A percentile compares a stretch with the other conserved stretches of the same genome.
Conservation (phyloP, 2,797 vertebrate genomes). For the Centroberyx gerrardi region DNA sequence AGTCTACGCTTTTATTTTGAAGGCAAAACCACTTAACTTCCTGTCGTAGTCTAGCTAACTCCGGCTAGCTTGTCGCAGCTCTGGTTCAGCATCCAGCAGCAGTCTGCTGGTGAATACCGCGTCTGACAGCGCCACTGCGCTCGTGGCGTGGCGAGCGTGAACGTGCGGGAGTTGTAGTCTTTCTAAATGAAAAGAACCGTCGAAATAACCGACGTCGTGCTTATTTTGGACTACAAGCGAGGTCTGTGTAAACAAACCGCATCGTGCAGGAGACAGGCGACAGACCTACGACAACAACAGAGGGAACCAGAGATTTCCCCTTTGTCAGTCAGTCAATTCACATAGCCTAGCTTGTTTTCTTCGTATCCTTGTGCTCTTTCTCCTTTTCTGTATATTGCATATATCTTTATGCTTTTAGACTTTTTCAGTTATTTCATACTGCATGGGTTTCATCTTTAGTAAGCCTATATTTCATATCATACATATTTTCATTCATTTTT, state of each 20-base stretch:
- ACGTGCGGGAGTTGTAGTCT: slow-evolving; percentile 69
- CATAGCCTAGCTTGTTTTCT: no score
- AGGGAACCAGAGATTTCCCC: not conserved
- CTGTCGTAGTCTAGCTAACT: not conserved
- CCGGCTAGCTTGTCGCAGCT: not conserved
- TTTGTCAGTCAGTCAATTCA: not conserved
- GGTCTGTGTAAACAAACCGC: slow-evolving; percentile 6
- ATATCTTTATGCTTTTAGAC: no score
- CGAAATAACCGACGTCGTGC: not conserved
- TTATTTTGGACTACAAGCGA: slow-evolving; percentile 52
- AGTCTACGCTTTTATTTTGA: slow-evolving; percentile 37
- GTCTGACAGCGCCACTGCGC: slow-evolving; percentile 48
- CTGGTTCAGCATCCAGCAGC: slow-evolving; percentile 67
- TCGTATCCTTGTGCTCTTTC: no score
- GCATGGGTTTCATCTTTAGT: no score
- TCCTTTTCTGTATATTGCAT: no score
- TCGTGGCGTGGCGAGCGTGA: not conserved
- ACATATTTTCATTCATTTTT: no score
- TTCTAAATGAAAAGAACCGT: not conserved
- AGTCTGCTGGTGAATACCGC: slow-evolving; percentile 53
- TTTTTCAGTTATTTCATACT: no score
- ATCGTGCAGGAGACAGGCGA: not conserved
- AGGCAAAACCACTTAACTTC: not conserved
- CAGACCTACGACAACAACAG: slow-evolving; percentile 3
- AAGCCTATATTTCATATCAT: no score